phyloP scores from a whole-genome alignment of 2,888 invertebrate species.

The Drosophila nr. fundita region DNA sequence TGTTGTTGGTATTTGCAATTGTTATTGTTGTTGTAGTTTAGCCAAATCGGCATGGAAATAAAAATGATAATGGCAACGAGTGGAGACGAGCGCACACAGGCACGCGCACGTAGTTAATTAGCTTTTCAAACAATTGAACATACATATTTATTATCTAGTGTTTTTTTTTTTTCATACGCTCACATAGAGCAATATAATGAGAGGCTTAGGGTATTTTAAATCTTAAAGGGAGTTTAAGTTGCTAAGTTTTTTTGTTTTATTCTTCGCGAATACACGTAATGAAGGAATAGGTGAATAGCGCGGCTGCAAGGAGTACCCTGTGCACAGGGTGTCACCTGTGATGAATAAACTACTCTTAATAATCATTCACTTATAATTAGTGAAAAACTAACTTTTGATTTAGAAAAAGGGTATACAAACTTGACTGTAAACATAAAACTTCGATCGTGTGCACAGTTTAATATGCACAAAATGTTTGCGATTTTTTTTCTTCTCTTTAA shows the following conservation, averaged over 20 bases:
- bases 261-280: background rate
- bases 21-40: slow-evolving; percentile 29
- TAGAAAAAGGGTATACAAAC: slow-evolving; percentile 19
- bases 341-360: background rate
- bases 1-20: slow-evolving; percentile 6
- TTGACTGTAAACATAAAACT: background rate
- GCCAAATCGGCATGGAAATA: slow-evolving; percentile 44
- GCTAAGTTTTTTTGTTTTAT: background rate
- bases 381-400: background rate
- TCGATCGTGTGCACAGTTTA: slow-evolving; percentile 16
- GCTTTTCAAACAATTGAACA: slow-evolving; percentile 61
- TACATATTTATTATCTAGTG: slow-evolving; percentile 38
- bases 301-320: background rate
- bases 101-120: slow-evolving; percentile 58
- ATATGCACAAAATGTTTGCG: slow-evolving; percentile 59
- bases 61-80: slow-evolving; percentile 50
- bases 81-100: slow-evolving; percentile 27
- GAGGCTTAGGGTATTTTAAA: background rate
- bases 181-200: background rate
- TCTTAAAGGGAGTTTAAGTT: background rate
- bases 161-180: slow-evolving; percentile 22
- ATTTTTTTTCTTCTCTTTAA: slow-evolving; percentile 8
- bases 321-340: background rate
- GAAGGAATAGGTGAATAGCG: background rate
- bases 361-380: background rate